Conservation (phyloP, 2,113 vertebrate species). For the Hylia prasina region DNA sequence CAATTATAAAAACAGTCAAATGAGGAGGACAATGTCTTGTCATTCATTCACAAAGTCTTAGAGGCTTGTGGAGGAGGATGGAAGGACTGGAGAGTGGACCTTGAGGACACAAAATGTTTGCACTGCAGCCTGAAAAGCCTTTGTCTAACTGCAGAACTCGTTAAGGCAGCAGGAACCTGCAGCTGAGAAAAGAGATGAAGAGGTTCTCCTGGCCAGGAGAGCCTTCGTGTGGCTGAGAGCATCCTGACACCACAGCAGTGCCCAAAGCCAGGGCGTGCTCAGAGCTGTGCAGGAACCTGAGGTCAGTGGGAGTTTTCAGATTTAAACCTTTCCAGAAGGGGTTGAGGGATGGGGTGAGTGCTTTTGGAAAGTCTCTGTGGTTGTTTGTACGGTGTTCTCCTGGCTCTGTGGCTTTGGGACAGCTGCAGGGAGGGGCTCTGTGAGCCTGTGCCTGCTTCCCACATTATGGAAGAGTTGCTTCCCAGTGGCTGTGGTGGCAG, state of each 20-base stretch:
- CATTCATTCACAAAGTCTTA: not conserved
- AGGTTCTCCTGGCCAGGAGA: not conserved
- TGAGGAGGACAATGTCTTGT: not conserved
- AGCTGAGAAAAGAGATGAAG: too few species aligned
- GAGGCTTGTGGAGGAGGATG: not conserved
- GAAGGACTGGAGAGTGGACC: not conserved
- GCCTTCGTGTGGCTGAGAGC: accelerated
- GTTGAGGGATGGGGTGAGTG: not conserved
- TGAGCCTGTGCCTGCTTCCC: not conserved
- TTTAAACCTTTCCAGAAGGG: not conserved
- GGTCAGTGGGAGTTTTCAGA: not conserved
- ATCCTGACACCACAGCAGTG: not conserved
- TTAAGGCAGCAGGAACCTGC: not conserved
- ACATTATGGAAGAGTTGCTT: not conserved
- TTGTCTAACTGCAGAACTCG: not conserved
- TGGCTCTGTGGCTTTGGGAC: not conserved
- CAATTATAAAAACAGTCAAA: not conserved
- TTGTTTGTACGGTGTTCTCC: accelerated
- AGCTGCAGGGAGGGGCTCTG: not conserved
- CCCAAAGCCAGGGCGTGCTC: not conserved
- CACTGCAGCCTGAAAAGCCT: not conserved
- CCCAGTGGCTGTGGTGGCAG: not conserved
- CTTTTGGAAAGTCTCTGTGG: not conserved
- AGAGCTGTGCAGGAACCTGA: not conserved
- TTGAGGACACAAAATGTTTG: accelerated